Evolutionary conservation across 2,113 vertebrate genomes (phyloP).

Genomic region (Mixornis gularis): DNA sequence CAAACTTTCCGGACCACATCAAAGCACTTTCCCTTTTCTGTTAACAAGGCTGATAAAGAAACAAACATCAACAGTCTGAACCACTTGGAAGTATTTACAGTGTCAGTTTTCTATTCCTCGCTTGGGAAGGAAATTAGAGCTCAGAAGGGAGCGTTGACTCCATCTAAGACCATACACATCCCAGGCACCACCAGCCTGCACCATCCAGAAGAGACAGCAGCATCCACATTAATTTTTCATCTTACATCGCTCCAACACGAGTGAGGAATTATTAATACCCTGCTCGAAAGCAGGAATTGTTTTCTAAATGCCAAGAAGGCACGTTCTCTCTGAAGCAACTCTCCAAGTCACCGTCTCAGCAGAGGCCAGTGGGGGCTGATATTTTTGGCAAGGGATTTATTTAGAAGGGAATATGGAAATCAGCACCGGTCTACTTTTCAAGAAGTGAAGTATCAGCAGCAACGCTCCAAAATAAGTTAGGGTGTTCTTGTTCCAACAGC

Average conservation of each 20-base stretch:
- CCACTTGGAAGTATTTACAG: background rate
- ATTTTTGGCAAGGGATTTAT: background rate
- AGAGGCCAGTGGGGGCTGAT: background rate
- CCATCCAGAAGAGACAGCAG: background rate
- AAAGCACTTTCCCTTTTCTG: background rate
- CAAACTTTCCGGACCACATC: background rate
- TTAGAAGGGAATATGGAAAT: background rate
- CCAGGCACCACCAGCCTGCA: background rate
- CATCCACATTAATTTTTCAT: constrained; percentile 48
- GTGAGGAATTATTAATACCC: constrained; percentile 48
- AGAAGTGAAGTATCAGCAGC: background rate
- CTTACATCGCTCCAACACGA: constrained; percentile 11
- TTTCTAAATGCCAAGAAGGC: background rate
- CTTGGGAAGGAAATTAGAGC: background rate
- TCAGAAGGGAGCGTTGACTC: background rate
- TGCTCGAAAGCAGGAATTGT: background rate
- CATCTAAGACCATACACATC: background rate
- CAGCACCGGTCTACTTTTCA: background rate
- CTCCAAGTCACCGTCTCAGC: background rate
- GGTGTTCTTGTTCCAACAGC: background rate
- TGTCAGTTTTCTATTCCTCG: background rate
- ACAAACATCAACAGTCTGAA: background rate
- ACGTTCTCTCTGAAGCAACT: background rate
- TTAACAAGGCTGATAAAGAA: background rate
- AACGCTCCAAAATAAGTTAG: background rate